Conservation (phyloP, 2,888 invertebrate species). For the Nymphalis c-album region DNA sequence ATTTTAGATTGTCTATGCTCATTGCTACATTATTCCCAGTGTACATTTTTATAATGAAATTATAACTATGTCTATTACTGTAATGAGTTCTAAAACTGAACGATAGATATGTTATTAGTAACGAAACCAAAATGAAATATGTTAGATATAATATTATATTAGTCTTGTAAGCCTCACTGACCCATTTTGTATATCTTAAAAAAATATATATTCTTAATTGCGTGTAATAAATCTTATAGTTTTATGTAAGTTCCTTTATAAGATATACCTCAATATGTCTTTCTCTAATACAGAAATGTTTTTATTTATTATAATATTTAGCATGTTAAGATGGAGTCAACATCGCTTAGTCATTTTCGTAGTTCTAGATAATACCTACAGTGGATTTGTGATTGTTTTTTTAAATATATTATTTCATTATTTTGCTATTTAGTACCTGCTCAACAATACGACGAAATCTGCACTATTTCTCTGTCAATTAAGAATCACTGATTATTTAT, state of each 20-base stretch:
- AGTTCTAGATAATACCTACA: constrained; percentile 51
- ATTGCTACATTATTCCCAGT: too few species aligned
- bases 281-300: constrained; percentile 48
- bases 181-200: not conserved
- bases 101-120: not conserved
- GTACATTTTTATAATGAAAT: too few species aligned
- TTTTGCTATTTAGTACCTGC: constrained; percentile 62
- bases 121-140: not conserved
- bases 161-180: not conserved
- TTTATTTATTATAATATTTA: constrained; percentile 57
- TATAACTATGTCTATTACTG: too few species aligned
- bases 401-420: constrained; percentile 44
- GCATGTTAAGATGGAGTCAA: constrained; percentile 67
- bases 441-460: constrained; percentile 45
- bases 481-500: not conserved
- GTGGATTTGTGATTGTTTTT: constrained; percentile 26
- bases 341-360: constrained; percentile 75
- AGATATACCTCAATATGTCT: constrained; percentile 65
- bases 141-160: not conserved
- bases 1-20: too few species aligned
- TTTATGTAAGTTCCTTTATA: constrained; percentile 58
- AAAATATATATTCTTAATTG: not conserved
- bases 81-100: too few species aligned
- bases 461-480: not conserved
- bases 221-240: constrained; percentile 26